phyloP scores from a whole-genome alignment of 1,140 invertebrate genomes.

The Cherax quadricarinatus region DNA sequence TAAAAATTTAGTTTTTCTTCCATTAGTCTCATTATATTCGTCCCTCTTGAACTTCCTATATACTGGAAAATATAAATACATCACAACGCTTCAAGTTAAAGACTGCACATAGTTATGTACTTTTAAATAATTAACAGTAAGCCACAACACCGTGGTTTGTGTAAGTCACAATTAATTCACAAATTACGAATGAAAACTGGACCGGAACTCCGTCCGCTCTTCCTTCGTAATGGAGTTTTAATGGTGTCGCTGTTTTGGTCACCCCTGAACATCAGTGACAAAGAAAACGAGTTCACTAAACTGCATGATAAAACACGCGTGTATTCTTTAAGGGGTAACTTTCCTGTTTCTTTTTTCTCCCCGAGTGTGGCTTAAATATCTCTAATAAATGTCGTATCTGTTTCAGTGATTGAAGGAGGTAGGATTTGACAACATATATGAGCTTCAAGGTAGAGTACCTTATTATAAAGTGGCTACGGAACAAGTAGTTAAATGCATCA shows the following conservation, averaged over 20 bases:
- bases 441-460: slow-evolving; percentile 65
- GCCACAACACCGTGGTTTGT: too few species aligned
- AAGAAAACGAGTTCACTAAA: slow-evolving; percentile 19
- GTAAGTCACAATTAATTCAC: too few species aligned
- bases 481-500: slow-evolving; percentile 3
- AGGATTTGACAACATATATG: slow-evolving; percentile 52
- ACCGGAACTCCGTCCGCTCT: too few species aligned
- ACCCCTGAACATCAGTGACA: background rate
- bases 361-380: background rate
- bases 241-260: background rate
- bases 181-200: too few species aligned
- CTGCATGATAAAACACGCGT: slow-evolving; percentile 57
- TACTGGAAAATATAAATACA: too few species aligned
- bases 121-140: too few species aligned
- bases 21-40: too few species aligned
- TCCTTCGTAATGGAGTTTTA: too few species aligned
- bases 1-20: too few species aligned
- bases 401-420: slow-evolving; percentile 71
- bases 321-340: slow-evolving; percentile 22
- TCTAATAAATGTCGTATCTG: slow-evolving; percentile 53
- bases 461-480: slow-evolving; percentile 32
- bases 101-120: too few species aligned
- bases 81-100: too few species aligned
- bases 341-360: background rate
- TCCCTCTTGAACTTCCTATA: too few species aligned